Evolutionary conservation across 1,140 invertebrate species (phyloP), one percentile per base, ranked within the genome.

Genomic region (Temnothorax nylanderi): DNA sequence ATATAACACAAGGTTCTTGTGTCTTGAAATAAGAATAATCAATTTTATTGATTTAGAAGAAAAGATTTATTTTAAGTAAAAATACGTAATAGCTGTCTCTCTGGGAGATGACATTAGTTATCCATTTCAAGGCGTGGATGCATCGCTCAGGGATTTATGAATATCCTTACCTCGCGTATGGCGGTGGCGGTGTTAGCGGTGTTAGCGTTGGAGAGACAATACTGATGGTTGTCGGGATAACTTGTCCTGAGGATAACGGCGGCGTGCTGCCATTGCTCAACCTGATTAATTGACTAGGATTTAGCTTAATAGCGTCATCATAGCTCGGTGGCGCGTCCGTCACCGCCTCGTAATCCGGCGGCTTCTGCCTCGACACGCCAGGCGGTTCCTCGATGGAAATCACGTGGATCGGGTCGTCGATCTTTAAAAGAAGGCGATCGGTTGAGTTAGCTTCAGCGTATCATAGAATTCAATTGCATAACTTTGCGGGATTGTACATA

Each of bases 281-380:
- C 41, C 92, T 93, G 10, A 90, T 62, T 82, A 95, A 91, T 80
- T 95, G 94, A 71, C 95, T 95, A 47, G 97, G 97, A 94, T 96
- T 96, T 77, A 97, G 93, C 92, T 97, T 97, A 89, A 97, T 97
- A 16, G 97, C 97, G 89, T 97, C 97, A 87, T 97, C 97, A 92
- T 97, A 97, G 41, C 96, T 97, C 0, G 97, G 97, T 56, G 97
- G 97, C 60, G 96, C 96, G 21, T 97, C 97, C 3, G 96, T 96
- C 41, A 97, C 97, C 0, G 96, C 96, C 88, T 97, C 97, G 93
- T 97, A 97, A 91, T 97, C 97, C 34, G 97, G 97, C 34, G 97
- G 97, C 92, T 97, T 97, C 88, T 97, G 96, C 80, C 96, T 94
- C 92, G 92, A 92, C 44, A 90, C 88, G 72, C 89, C 89, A 3